Evolutionary conservation across 2,113 vertebrate genomes (phyloP).

Genomic region (Corythaeola cristata): DNA sequence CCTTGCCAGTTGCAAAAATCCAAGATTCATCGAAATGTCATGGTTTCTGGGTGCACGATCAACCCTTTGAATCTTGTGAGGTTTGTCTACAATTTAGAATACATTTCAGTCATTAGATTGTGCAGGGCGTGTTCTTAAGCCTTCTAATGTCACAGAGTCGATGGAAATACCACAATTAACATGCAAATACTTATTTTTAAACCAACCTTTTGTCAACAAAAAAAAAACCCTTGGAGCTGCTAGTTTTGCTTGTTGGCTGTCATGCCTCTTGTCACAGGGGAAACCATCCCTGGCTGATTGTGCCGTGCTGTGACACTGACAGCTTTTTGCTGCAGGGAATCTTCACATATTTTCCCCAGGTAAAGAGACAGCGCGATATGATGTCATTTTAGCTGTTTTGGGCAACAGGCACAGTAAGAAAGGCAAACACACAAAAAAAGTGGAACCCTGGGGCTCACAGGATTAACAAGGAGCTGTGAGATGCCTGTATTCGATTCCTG

Average conservation of each 20-base stretch:
- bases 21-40: background rate
- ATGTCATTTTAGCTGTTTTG: conserved; percentile 19
- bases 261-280: background rate
- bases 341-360: background rate
- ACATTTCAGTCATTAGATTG: background rate
- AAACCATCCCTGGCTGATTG: background rate
- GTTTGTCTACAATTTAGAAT: background rate
- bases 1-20: background rate
- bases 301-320: conserved; percentile 22
- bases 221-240: background rate
- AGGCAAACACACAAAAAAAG: background rate
- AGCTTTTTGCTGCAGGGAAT: conserved; percentile 41
- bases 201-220: background rate
- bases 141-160: background rate
- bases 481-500: background rate
- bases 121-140: background rate
- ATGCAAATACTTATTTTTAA: conserved; percentile 25
- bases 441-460: background rate
- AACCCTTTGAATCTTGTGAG: background rate
- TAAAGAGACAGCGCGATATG: background rate
- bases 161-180: background rate
- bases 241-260: background rate
- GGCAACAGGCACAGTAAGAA: background rate
- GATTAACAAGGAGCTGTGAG: background rate
- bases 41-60: background rate